Evolutionary conservation across 2,797 vertebrate species (phyloP).

Genomic region (Schizopygopsis pylzovi): DNA sequence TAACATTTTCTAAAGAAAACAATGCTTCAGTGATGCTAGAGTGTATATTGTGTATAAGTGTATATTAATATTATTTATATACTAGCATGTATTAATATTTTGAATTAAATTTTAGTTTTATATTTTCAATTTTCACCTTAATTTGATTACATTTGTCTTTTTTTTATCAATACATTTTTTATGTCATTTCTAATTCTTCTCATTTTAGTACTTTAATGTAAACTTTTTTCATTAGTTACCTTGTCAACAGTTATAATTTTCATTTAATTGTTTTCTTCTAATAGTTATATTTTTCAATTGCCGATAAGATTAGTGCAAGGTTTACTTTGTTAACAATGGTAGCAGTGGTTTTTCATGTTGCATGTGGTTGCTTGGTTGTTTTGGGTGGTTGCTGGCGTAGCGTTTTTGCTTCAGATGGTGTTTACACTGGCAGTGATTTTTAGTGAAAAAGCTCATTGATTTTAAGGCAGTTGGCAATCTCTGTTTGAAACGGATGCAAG

Average conservation of each 20-base stretch:
- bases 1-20: not conserved
- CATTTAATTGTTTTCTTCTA: too few relatives aligned
- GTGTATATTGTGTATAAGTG: too few relatives aligned
- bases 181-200: not conserved
- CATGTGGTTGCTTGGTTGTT: not conserved
- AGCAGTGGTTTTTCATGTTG: not conserved
- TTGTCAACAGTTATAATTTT: too few relatives aligned
- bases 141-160: not conserved
- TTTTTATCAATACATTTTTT: too few relatives aligned
- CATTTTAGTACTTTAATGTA: too few relatives aligned
- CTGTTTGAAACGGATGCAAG: not conserved
- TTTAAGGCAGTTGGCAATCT: not conserved
- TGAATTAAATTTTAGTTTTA: not conserved
- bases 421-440: not conserved
- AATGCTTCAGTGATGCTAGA: not conserved
- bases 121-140: too few relatives aligned
- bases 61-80: not conserved
- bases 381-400: not conserved
- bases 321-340: not conserved
- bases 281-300: too few relatives aligned
- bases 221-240: too few relatives aligned
- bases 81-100: not conserved
- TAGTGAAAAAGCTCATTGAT: not conserved
- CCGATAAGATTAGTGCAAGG: not conserved
- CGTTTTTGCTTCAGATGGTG: not conserved